Evolutionary conservation across 2,113 vertebrate species (phyloP).

Genomic region (Mugil cephalus): DNA sequence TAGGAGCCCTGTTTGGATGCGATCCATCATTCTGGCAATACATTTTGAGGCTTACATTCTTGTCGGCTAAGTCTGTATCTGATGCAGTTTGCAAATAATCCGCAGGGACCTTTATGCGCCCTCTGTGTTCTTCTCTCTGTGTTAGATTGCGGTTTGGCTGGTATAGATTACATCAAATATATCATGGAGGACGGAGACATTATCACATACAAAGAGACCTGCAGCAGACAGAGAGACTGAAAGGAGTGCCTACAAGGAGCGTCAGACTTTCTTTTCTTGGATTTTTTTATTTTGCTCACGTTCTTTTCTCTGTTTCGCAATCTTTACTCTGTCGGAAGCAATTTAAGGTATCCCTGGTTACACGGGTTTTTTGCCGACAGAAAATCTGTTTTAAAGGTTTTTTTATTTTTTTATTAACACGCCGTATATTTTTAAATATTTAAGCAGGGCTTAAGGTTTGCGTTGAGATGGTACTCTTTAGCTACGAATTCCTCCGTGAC

Average conservation of each 20-base stretch:
- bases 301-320: background rate
- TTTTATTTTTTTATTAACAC: too few species aligned
- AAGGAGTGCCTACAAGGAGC: slow-evolving; percentile 9
- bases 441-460: slow-evolving; percentile 2
- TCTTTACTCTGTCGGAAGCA: slow-evolving; percentile 3
- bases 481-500: background rate
- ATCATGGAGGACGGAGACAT: slow-evolving; percentile 25
- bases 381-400: too few species aligned
- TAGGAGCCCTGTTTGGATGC: slow-evolving; percentile 6
- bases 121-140: slow-evolving; percentile 15
- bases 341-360: background rate
- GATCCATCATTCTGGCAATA: slow-evolving; percentile 7
- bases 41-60: slow-evolving; percentile 32
- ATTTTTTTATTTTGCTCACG: slow-evolving; percentile 25
- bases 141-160: slow-evolving; percentile 31
- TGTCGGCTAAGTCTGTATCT: slow-evolving; percentile 29
- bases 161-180: slow-evolving; percentile 45
- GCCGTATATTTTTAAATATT: too few species aligned
- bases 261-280: background rate
- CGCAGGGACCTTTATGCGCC: slow-evolving; percentile 28
- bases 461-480: slow-evolving; percentile 1
- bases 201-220: slow-evolving; percentile 31
- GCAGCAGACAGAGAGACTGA: slow-evolving; percentile 19
- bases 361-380: too few species aligned
- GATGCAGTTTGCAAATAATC: slow-evolving; percentile 51